Evolutionary conservation across 2,113 vertebrate genomes (phyloP).

Genomic region (Zosterops japonicus): DNA sequence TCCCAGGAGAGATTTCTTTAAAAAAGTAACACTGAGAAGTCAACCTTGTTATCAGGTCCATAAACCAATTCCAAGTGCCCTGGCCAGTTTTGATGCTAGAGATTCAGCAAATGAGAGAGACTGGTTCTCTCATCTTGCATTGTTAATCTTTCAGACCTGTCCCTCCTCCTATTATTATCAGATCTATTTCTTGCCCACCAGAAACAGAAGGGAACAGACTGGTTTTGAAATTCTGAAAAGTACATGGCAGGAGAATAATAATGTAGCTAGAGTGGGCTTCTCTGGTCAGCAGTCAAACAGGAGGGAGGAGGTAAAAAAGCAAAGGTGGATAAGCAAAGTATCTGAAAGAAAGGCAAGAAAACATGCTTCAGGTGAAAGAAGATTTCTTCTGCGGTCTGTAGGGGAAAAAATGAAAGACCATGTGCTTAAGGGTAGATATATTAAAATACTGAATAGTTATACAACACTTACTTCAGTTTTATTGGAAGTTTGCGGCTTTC

Average conservation of each 20-base stretch:
- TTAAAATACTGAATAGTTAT: background rate
- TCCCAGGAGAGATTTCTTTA: background rate
- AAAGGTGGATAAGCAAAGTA: background rate
- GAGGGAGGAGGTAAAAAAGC: background rate
- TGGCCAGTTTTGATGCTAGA: background rate
- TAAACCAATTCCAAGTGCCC: background rate
- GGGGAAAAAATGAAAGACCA: background rate
- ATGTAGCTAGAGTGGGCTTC: background rate
- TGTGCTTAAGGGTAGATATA: background rate
- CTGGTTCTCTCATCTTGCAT: background rate
- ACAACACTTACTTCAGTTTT: background rate
- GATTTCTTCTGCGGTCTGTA: background rate
- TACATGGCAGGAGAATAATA: background rate
- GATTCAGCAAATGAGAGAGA: background rate
- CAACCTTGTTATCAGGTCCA: background rate
- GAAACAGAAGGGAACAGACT: background rate
- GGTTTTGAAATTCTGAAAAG: background rate
- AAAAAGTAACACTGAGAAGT: background rate
- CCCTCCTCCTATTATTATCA: background rate
- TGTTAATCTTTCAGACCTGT: background rate
- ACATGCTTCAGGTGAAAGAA: background rate
- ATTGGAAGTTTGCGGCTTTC: background rate
- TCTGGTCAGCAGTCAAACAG: background rate
- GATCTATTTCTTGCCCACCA: background rate
- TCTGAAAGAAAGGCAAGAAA: background rate